Conservation (phyloP, 2,113 vertebrate species). For the Gallinago undulata region DNA sequence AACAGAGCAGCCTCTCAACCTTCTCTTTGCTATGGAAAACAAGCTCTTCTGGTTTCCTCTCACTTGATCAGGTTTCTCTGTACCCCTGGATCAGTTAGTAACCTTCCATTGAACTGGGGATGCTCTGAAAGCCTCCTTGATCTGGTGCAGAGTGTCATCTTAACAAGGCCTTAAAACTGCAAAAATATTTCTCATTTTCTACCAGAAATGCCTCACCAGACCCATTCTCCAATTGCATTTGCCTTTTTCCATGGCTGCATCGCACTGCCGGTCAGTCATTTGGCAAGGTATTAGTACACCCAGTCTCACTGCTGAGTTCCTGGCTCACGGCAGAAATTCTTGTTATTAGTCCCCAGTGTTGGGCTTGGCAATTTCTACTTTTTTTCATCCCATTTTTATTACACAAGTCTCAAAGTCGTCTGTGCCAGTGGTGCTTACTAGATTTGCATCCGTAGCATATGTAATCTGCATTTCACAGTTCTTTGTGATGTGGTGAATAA, state of each 20-base stretch:
- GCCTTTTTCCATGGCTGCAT: constrained; percentile 35
- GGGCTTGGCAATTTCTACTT: constrained; percentile 31
- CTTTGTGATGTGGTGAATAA: neutral
- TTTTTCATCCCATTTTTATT: constrained; percentile 13
- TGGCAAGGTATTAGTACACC: neutral
- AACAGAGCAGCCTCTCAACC: constrained; percentile 46
- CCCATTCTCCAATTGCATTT: neutral
- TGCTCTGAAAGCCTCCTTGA: constrained; percentile 28
- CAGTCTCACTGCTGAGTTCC: neutral
- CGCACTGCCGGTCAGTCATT: neutral
- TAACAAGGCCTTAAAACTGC: neutral
- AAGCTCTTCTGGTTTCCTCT: constrained; percentile 50
- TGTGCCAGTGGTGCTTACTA: neutral
- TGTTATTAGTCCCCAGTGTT: constrained; percentile 26
- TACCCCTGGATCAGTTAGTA: neutral
- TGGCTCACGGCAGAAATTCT: neutral
- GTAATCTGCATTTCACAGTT: neutral
- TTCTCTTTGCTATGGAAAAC: constrained; percentile 42
- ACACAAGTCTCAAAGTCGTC: neutral
- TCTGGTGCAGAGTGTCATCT: neutral
- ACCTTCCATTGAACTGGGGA: neutral
- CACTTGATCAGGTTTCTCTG: constrained; percentile 38
- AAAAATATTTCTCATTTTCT: constrained; percentile 5
- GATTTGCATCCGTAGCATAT: neutral
- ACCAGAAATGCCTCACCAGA: constrained; percentile 12